phyloP scores from a whole-genome alignment of 2,797 vertebrate genomes.

The Diceros bicornis region DNA sequence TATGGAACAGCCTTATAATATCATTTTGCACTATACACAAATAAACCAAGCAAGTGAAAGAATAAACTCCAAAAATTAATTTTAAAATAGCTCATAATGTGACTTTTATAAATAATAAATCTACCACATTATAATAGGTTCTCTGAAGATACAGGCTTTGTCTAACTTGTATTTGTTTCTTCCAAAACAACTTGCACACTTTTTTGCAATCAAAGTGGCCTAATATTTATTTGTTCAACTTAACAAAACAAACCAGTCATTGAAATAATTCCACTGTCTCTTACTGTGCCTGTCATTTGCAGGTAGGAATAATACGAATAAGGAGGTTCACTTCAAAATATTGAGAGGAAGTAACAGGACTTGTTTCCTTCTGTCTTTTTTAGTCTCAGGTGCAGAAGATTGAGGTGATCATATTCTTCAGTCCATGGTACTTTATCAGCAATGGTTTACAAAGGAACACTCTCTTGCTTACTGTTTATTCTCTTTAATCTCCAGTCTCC shows the following conservation, averaged over 20 bases:
- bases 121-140: neutral
- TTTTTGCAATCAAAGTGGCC: neutral
- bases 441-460: neutral
- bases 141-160: neutral
- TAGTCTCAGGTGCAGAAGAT: neutral
- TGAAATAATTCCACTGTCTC: neutral
- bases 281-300: neutral
- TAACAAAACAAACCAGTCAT: constrained; percentile 2
- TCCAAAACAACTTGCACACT: neutral
- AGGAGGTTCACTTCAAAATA: neutral
- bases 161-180: constrained; percentile 19
- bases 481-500: neutral
- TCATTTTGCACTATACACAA: neutral
- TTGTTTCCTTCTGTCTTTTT: neutral
- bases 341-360: neutral
- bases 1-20: neutral
- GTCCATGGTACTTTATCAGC: neutral
- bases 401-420: neutral
- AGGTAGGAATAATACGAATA: neutral
- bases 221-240: neutral
- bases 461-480: neutral
- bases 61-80: neutral
- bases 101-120: neutral
- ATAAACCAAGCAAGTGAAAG: constrained; percentile 2
- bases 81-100: neutral